Evolutionary conservation across 2,113 vertebrate genomes (phyloP), one percentile per base, ranked within the genome.

Genomic region (Zingel zingel): DNA sequence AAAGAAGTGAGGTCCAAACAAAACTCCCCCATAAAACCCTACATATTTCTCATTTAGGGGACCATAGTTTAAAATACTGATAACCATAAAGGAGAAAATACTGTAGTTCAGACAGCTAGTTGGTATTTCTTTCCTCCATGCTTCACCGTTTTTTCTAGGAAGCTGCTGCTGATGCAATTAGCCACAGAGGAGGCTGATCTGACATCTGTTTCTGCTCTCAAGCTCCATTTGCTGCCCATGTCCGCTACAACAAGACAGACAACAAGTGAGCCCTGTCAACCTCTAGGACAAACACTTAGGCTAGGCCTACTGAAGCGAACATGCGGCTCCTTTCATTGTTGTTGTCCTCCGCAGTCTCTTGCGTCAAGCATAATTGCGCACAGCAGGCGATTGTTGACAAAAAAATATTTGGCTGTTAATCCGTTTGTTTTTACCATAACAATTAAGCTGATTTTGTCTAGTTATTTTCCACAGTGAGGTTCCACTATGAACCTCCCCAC

Each of bases 121-220:
- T 45, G 12, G 2, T 43, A 23, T 79, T 43, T 68, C 36, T 76
- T 23, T 54, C n/a, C 14, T 59, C 3, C 11, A 1, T 13, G 43
- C 58, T 47, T 61, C 83, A 82, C 71, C 39, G 66, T 62, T 82
- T 45, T 58, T 66, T 81, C 47, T 45, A 70, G 64, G 64, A 33
- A 56, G 33, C 23, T 68, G 75, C 4, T 43, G 76, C 65, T 91
- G 88, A 91, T 81, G 88, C 85, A 88, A 77, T 77, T 69, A 62
- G 64, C 65, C 87, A 25, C 70, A 54, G 83, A 71, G 30, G 77
- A 86, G 86, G 25, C 65, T 45, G 80, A 59, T n/a, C 56, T 27
- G 33, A 91, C 90, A 87, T 92, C 90, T 92, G 92, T 77, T 87
- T 84, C 86, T 84, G 81, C 82, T 81, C 92, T 86, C 90, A 88